Base-by-base conservation (phyloP, 2,888 invertebrate genomes). In the Limenitis camilla region DNA sequence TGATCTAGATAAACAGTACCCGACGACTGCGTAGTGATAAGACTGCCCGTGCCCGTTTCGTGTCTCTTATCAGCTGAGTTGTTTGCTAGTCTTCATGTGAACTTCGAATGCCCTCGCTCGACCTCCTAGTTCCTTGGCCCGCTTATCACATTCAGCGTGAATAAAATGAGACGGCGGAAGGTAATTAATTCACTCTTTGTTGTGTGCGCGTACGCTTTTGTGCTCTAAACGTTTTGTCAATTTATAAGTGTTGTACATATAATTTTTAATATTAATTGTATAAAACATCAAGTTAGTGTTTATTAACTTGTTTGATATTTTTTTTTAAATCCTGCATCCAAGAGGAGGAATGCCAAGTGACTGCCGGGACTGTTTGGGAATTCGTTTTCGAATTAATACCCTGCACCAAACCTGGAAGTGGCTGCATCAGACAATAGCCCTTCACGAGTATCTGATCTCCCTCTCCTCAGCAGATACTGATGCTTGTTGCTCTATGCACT, bases 381-480 rank as follows among this genome's bases (percentile, higher is more conserved):
- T 95, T 89, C 93, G 95, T 88, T 92, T 91, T 91, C 94, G 95
- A 89, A 92, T 93, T 85, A 94, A 93, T 88, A 91, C 92, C 88
- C 92, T 95, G 87, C 95, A 96, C 88, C 95, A 95, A 88, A 96
- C 96, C 78, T 96, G 94, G 93, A 96, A 96, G 95, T 96, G 96
- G 96, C 89, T 96, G 81, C 96, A 96, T 81, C 95, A 95, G 83
- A 96, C 96, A 63, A 93, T 94, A 72, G 93, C 92, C 69, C 90
- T 96, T 57, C 96, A 96, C 90, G 94, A 95, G 72, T 95, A 95
- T 74, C 89, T 96, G 71, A 93, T 95, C 84, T 91, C 93, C 67
- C 90, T 94, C 69, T 93, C 92, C 61, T 89, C 94, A 65, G 92
- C 92, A 71, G 91, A 93, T 83, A 91, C 92, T 83, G 91, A 93